Evolutionary conservation across 2,113 vertebrate genomes (phyloP).

Genomic region (Neolamprologus ventralis): DNA sequence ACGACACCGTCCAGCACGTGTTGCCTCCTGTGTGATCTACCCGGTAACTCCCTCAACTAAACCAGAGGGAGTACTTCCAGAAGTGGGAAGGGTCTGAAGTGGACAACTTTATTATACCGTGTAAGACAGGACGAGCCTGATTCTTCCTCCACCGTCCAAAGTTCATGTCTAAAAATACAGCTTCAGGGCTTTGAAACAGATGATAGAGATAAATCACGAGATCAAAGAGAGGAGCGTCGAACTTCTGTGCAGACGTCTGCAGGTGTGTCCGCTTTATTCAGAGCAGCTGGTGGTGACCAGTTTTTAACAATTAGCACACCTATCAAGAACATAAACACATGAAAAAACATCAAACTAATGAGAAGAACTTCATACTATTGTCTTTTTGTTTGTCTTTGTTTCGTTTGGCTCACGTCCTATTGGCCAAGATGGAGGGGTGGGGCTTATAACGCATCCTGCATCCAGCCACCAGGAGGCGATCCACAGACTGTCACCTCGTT

Average conservation of each 20-base stretch:
- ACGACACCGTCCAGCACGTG: accelerated
- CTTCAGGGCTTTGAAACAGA: not conserved
- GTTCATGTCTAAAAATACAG: not conserved
- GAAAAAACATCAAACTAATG: not conserved
- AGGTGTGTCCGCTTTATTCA: not conserved
- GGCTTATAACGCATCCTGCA: accelerated
- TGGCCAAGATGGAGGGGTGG: not conserved
- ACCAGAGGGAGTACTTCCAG: not conserved
- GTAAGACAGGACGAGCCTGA: not conserved
- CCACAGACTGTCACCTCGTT: not conserved
- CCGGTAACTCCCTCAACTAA: not conserved
- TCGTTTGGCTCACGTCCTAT: not conserved
- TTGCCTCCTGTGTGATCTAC: not conserved
- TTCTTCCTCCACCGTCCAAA: not conserved
- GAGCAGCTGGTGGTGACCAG: not conserved
- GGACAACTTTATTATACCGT: not conserved
- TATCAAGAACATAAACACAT: not conserved
- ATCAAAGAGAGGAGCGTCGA: accelerated
- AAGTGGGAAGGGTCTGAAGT: not conserved
- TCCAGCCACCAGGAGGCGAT: not conserved
- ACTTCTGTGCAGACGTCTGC: not conserved
- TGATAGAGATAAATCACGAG: not conserved
- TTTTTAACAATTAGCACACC: not conserved
- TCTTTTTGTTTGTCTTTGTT: not conserved
- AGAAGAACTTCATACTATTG: not conserved